Conservation (phyloP, 2,113 vertebrate species). For the Poeciliopsis retropinna region DNA sequence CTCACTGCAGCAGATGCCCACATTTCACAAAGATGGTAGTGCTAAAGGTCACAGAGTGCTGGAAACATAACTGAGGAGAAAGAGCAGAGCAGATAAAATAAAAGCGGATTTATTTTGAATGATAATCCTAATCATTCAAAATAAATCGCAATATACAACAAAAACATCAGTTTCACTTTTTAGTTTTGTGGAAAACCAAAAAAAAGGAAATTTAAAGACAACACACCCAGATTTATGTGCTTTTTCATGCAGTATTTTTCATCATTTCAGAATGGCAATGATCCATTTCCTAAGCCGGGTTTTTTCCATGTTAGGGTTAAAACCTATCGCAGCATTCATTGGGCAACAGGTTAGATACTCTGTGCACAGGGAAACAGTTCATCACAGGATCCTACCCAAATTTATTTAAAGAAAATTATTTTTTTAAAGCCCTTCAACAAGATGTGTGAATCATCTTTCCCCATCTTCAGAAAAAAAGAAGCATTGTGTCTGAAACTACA, state of each 20-base stretch:
- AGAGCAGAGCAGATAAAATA: too few species aligned
- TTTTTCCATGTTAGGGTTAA: not conserved
- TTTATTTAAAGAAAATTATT: not conserved
- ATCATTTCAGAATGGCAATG: constrained; percentile 17
- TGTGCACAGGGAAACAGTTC: not conserved
- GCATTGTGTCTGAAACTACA: too few species aligned
- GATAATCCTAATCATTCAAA: too few species aligned
- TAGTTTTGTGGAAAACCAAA: too few species aligned
- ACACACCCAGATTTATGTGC: not conserved
- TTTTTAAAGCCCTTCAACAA: not conserved
- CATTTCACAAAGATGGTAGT: too few species aligned
- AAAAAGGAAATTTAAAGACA: too few species aligned
- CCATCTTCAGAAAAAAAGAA: not conserved
- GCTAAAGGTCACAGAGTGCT: too few species aligned
- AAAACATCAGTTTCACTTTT: too few species aligned
- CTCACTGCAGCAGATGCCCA: too few species aligned
- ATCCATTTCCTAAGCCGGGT: not conserved
- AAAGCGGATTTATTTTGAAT: too few species aligned
- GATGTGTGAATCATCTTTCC: not conserved
- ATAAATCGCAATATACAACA: too few species aligned
- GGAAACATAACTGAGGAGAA: too few species aligned
- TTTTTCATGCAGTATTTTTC: constrained; percentile 11
- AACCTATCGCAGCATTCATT: not conserved
- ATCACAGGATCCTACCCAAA: not conserved
- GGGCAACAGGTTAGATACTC: not conserved